phyloP scores from a whole-genome alignment of 2,113 vertebrate genomes.

The Carlito syrichta region DNA sequence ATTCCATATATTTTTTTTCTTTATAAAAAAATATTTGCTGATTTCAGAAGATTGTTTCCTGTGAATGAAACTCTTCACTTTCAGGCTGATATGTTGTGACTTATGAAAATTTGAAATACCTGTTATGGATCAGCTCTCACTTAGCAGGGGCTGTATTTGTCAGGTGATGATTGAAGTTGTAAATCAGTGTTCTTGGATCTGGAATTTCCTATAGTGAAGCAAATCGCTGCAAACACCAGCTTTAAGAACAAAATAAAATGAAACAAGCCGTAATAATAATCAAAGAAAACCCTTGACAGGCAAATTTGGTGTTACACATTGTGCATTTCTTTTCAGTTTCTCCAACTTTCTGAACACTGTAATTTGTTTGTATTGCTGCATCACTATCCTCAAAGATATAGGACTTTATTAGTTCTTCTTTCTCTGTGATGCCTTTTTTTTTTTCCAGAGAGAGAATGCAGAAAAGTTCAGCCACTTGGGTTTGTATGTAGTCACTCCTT shows the following conservation, averaged over 20 bases:
- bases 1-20: slow-evolving; percentile 42
- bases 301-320: slow-evolving; percentile 84
- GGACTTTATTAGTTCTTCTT: slow-evolving; percentile 83
- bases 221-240: slow-evolving; percentile 82
- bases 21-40: slow-evolving; percentile 65
- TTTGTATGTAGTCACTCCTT: slow-evolving; percentile 67
- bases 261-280: slow-evolving; percentile 83
- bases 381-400: slow-evolving; percentile 81
- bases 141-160: slow-evolving; percentile 78
- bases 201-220: slow-evolving; percentile 80
- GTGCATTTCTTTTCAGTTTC: slow-evolving; percentile 83
- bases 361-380: slow-evolving; percentile 84
- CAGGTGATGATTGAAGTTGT: slow-evolving; percentile 82
- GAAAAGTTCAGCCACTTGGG: slow-evolving; percentile 72
- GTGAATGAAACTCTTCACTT: slow-evolving; percentile 80
- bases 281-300: slow-evolving; percentile 82
- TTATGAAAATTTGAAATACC: slow-evolving; percentile 85
- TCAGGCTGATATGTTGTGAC: slow-evolving; percentile 84
- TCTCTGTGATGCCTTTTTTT: slow-evolving; percentile 75
- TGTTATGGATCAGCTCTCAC: slow-evolving; percentile 81
- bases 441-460: slow-evolving; percentile 55
- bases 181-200: slow-evolving; percentile 80
- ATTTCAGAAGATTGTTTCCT: slow-evolving; percentile 78
- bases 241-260: slow-evolving; percentile 86
- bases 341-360: slow-evolving; percentile 87